These are phyloP conservation scores for Dorcus parallelipipedus DNA, from an alignment of 2,888 invertebrate species.

Conservation along the genomic window DNA sequence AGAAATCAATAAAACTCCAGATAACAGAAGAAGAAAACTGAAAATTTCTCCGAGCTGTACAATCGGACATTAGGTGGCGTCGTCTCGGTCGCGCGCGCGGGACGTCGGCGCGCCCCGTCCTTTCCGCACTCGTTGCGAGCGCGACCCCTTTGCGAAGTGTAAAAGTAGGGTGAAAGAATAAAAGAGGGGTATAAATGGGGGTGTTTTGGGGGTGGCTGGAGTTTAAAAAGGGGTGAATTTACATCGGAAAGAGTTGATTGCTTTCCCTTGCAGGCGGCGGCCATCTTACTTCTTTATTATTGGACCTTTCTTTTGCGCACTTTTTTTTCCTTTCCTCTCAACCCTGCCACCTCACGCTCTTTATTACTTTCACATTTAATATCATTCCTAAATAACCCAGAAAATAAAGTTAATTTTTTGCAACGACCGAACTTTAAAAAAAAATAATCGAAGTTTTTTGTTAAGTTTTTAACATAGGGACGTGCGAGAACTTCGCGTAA, in stretches of 20 bases:
- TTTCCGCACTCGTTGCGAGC: constrained; percentile 14
- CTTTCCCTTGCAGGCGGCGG: constrained; percentile 41
- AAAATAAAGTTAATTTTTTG: too few relatives aligned
- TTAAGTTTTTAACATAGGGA: too few relatives aligned
- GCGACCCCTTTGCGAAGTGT: constrained; percentile 41
- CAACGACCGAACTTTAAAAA: too few relatives aligned
- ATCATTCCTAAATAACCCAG: too few relatives aligned
- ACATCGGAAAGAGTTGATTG: constrained; percentile 50
- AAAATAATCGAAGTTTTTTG: too few relatives aligned
- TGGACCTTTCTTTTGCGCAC: constrained; percentile 39
- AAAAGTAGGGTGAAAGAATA: constrained; percentile 50
- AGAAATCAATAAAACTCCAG: constrained; percentile 35
- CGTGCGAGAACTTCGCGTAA: too few relatives aligned
- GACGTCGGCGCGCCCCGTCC: constrained; percentile 5
- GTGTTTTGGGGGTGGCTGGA: constrained; percentile 37
- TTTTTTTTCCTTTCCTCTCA: neutral
- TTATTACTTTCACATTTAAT: too few relatives aligned
- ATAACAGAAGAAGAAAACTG: constrained; percentile 36
- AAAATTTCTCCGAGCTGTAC: constrained; percentile 34
- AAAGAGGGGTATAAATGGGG: constrained; percentile 47
- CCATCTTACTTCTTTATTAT: constrained; percentile 48
- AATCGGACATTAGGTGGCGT: constrained; percentile 25
- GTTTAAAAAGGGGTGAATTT: constrained; percentile 44
- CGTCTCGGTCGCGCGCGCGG: constrained; percentile 21
- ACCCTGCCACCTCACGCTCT: too few relatives aligned